These are phyloP conservation scores for Sarcoramphus papa DNA, from an alignment of 2,797 vertebrate species.

Conservation along the genomic window DNA sequence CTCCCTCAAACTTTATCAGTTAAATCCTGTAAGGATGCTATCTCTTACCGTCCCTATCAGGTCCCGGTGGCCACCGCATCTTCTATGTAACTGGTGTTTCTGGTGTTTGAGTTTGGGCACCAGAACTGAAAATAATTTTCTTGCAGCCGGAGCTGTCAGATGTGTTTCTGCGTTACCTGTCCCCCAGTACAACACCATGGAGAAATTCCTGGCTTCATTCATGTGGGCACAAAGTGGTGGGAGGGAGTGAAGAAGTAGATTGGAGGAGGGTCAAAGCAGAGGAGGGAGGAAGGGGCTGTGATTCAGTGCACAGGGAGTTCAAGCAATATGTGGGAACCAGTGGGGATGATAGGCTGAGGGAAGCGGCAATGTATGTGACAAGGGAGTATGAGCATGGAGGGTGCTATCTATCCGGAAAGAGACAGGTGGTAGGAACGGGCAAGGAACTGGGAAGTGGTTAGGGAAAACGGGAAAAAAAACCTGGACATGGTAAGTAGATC, in stretches of 20 bases:
- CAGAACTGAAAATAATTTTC: neutral
- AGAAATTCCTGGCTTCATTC: neutral
- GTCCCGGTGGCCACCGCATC: fast-evolving
- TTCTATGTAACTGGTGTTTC: neutral
- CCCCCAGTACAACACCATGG: no score
- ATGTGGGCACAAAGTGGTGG: neutral
- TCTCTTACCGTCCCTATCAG: fast-evolving
- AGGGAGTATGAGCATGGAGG: neutral
- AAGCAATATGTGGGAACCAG: fast-evolving
- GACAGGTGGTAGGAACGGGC: neutral
- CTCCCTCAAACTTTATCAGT: neutral
- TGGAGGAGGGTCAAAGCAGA: neutral
- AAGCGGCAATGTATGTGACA: neutral
- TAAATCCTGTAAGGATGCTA: neutral
- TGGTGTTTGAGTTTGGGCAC: neutral
- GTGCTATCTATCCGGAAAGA: neutral
- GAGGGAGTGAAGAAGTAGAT: neutral
- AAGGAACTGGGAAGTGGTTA: neutral
- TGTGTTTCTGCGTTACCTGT: neutral
- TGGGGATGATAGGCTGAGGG: neutral
- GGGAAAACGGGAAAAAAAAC: neutral
- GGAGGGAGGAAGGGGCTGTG: neutral
- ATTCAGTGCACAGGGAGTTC: neutral
- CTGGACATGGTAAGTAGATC: neutral
- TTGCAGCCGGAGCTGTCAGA: neutral